Percentiles rank a stretch among this genome's conserved stretches.
These are phyloP conservation scores for Corythaeola cristata DNA, from an alignment of 2,113 vertebrate genomes.

Conservation along the genomic window DNA sequence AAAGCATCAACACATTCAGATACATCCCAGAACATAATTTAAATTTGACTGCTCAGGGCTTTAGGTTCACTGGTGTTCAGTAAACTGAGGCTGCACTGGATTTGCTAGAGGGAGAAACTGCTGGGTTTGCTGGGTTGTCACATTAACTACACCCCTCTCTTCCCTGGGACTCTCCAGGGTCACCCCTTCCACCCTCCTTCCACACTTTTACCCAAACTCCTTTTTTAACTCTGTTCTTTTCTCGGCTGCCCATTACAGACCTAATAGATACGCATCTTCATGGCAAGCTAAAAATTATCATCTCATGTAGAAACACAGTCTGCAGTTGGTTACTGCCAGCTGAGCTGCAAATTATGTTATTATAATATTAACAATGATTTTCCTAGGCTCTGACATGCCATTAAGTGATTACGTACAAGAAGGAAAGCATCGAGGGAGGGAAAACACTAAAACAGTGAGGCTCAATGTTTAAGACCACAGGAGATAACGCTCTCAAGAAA, in stretches of 20 bases:
- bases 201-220: background rate
- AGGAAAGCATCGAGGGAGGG: background rate
- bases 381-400: background rate
- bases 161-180: background rate
- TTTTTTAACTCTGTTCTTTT: background rate
- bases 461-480: background rate
- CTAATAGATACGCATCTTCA: background rate
- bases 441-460: background rate
- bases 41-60: background rate
- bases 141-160: background rate
- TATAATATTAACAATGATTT: background rate
- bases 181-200: background rate
- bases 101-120: background rate
- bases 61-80: background rate
- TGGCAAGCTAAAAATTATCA: background rate
- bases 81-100: background rate
- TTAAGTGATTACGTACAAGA: constrained; percentile 6
- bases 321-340: background rate
- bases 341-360: constrained; percentile 10
- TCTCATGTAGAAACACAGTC: background rate
- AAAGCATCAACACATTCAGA: background rate
- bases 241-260: background rate
- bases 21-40: background rate
- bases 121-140: background rate
- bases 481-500: background rate